phyloP scores from a whole-genome alignment of 2,113 vertebrate genomes.

The Hippocampus abdominalis region DNA sequence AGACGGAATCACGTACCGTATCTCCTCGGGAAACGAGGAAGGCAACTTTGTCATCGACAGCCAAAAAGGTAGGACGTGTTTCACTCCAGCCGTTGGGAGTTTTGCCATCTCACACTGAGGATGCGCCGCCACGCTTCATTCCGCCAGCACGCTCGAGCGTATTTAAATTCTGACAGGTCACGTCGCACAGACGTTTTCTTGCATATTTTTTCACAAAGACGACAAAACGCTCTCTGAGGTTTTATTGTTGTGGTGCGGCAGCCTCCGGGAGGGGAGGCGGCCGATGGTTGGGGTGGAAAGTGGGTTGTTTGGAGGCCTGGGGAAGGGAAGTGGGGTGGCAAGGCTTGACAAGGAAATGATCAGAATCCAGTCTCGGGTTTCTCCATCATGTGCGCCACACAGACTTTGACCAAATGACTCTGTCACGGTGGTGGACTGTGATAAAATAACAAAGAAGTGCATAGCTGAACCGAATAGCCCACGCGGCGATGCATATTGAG shows the following conservation, averaged over 20 bases:
- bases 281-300: too few relatives aligned
- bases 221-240: slow-evolving; percentile 23
- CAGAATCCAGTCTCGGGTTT: too few relatives aligned
- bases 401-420: too few relatives aligned
- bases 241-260: slow-evolving; percentile 1
- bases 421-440: too few relatives aligned
- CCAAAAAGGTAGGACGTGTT: slow-evolving; percentile 75
- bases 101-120: not conserved
- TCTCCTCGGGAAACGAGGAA: slow-evolving; percentile 78
- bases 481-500: too few relatives aligned
- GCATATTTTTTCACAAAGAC: not conserved
- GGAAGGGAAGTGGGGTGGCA: too few relatives aligned
- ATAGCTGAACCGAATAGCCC: too few relatives aligned
- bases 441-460: too few relatives aligned
- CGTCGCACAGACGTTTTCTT: slow-evolving; percentile 14
- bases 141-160: slow-evolving; percentile 4
- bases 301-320: too few relatives aligned
- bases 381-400: too few relatives aligned
- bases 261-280: too few relatives aligned
- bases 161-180: slow-evolving; percentile 35
- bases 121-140: slow-evolving; percentile 7
- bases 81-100: not conserved
- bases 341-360: too few relatives aligned
- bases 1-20: slow-evolving; percentile 80
- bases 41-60: slow-evolving; percentile 86